Conservation (phyloP, 2,888 invertebrate species). For the Druceiella hillmani region DNA sequence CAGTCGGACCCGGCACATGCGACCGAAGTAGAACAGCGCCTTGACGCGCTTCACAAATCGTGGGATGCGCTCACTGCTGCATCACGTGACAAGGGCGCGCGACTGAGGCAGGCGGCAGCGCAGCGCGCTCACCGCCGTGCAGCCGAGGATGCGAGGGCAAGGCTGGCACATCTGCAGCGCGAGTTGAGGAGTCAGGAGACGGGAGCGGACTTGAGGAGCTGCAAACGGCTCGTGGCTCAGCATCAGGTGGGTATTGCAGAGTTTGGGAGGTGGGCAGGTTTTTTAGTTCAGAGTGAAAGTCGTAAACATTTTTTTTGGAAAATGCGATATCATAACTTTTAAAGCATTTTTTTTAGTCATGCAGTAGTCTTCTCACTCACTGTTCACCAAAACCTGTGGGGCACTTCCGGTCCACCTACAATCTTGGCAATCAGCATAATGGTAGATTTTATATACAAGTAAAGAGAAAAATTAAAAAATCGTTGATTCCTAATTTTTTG, state of each 20-base stretch:
- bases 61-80: slow-evolving; percentile 87
- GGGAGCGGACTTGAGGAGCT: slow-evolving; percentile 85
- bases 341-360: no score
- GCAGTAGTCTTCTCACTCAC: no score
- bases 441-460: no score
- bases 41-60: slow-evolving; percentile 72
- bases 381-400: no score
- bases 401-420: no score
- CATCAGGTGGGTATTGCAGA: slow-evolving; percentile 65
- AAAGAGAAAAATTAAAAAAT: no score
- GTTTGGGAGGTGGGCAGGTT: no score
- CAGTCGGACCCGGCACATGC: slow-evolving; percentile 51
- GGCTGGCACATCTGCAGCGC: slow-evolving; percentile 79
- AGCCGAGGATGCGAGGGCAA: slow-evolving; percentile 84
- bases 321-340: no score
- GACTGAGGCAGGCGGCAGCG: slow-evolving; percentile 81
- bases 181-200: slow-evolving; percentile 75
- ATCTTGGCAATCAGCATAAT: no score
- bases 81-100: slow-evolving; percentile 69
- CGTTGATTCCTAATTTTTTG: no score
- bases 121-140: slow-evolving; percentile 69
- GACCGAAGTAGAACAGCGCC: slow-evolving; percentile 74
- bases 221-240: slow-evolving; percentile 84
- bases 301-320: no score
- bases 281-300: no score